These are phyloP conservation scores for Agapornis roseicollis DNA, from an alignment of 2,113 vertebrate species.

Conservation along the genomic window DNA sequence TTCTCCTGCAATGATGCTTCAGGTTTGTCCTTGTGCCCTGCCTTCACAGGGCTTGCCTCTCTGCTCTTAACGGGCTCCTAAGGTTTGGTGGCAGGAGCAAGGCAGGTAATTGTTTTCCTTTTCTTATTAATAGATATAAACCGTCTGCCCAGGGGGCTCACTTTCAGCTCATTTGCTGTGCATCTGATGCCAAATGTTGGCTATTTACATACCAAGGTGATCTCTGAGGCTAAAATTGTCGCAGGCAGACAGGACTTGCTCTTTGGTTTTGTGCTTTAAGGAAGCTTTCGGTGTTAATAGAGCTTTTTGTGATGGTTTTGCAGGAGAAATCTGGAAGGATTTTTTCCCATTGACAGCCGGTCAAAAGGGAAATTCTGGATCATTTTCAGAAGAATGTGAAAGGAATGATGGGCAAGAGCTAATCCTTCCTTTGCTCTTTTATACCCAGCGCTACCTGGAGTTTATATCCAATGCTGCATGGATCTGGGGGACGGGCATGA, in stretches of 20 bases:
- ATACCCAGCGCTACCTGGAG: background rate
- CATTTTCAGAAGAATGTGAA: background rate
- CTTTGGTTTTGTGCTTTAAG: background rate
- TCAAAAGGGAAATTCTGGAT: background rate
- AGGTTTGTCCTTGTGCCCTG: background rate
- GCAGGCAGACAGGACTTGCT: background rate
- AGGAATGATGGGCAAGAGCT: background rate
- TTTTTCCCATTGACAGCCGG: background rate
- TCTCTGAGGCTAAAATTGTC: conserved; percentile 27
- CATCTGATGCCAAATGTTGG: conserved; percentile 48
- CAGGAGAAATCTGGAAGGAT: background rate
- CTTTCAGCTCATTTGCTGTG: conserved; percentile 19
- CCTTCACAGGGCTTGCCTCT: background rate
- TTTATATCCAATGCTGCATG: background rate
- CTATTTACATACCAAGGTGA: conserved; percentile 45
- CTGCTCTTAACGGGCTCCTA: background rate
- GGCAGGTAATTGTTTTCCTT: conserved; percentile 43
- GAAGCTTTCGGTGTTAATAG: background rate
- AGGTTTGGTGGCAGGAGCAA: background rate
- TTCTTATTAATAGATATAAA: conserved; percentile 50
- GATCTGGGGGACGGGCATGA: background rate
- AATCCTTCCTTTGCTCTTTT: background rate
- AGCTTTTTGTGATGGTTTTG: background rate
- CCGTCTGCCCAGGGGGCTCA: conserved; percentile 1
- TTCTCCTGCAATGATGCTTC: background rate